phyloP scores from a whole-genome alignment of 2,113 vertebrate species.

The Stigmatopora nigra region DNA sequence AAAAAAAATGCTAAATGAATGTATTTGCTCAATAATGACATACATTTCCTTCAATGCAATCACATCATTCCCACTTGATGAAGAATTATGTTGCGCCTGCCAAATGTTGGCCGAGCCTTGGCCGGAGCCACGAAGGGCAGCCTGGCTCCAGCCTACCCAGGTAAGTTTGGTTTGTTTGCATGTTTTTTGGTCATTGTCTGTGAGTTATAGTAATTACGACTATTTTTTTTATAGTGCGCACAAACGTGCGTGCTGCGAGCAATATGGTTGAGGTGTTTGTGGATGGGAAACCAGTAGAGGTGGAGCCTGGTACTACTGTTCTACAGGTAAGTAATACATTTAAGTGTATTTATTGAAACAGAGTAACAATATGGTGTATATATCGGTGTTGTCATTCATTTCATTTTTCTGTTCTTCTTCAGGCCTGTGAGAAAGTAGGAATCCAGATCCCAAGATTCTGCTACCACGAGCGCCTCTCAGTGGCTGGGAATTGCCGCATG shows the following conservation, averaged over 20 bases:
- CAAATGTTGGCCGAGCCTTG: constrained; percentile 73
- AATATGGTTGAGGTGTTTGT: constrained; percentile 97
- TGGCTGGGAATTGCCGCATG: constrained; percentile 98
- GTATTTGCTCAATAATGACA: background rate
- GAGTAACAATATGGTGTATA: background rate
- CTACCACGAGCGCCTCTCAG: constrained; percentile 93
- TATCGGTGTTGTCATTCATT: background rate
- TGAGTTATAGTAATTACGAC: background rate
- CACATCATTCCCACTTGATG: background rate
- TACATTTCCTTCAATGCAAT: background rate
- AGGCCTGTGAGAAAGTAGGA: constrained; percentile 94
- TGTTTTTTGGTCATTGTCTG: background rate
- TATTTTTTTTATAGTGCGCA: constrained; percentile 64
- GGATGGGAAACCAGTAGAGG: constrained; percentile 86
- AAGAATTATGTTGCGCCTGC: constrained; percentile 85
- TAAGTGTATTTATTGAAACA: background rate
- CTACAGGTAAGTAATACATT: constrained; percentile 75
- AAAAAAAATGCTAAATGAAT: background rate
- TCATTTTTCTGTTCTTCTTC: background rate
- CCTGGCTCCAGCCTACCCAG: constrained; percentile 57
- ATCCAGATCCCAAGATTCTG: constrained; percentile 97
- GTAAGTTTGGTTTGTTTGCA: constrained; percentile 59
- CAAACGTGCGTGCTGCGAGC: constrained; percentile 76
- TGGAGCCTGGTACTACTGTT: constrained; percentile 91
- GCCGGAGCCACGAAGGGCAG: constrained; percentile 69